Evolutionary conservation across 92 coral and sea anemone genomes (phyloP), one percentile per base, ranked within the genome.

Genomic region (Umimayanthus chanpuru): DNA sequence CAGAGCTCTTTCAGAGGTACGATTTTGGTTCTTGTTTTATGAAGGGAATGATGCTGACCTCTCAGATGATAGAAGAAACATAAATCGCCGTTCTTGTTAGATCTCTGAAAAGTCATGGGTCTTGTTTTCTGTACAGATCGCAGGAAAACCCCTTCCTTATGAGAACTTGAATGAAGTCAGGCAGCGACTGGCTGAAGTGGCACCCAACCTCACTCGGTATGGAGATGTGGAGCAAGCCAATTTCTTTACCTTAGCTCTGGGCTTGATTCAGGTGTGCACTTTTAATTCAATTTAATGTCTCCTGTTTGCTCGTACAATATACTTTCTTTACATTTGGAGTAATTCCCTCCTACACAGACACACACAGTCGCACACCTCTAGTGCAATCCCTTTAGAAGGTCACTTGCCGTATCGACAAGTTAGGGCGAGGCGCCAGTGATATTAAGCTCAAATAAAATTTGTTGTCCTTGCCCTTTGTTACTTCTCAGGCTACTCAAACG

Each of bases 161-260:
- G 97, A 93, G 30, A 97, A 91, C 90, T 90, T 92, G 80, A 96
- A 94, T 29, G 99, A 95, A 78, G 90, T 97, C 89, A 89, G 99
- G 89, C 89, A 98, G 88, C 93, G 99, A 85, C 89, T 97, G 86
- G 92, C 98, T 66, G 99, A 97, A 75, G 88, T 97, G 18, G 94
- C 99, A 30, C 98, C 99, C 26, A 93, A 95, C 94, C 92, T 97
- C 73, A 97, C 98, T 21, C 96, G 99, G 71, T 97, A 95, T 88
- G 99, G 99, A 79, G 99, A 97, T 56, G 99, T 95, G 70, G 99
- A 97, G 90, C 95, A 97, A 85, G 99, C 99, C 25, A 97, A 97
- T 92, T 97, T 94, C 90, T 97, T 97, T 84, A 92, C 93, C 74
- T 90, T 97, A 84, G 98, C 99, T 53, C 88, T 94, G 87, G 96